Evolutionary conservation across 2,113 vertebrate species (phyloP).

Genomic region (Pelodiscus sinensis): DNA sequence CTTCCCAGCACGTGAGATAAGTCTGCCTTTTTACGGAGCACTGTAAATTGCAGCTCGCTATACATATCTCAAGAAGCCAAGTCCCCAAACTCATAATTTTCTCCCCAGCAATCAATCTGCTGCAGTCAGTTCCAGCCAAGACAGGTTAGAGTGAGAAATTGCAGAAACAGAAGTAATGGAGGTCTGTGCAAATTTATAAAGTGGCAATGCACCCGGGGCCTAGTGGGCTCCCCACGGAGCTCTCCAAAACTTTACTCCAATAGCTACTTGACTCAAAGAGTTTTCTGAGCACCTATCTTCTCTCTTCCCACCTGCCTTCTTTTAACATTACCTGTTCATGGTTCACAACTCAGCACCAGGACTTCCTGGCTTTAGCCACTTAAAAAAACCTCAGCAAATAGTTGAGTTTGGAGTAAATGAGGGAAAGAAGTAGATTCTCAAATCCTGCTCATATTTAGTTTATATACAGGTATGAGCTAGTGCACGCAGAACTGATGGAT

Average conservation of each 20-base stretch:
- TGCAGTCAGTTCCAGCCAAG: background rate
- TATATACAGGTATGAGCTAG: background rate
- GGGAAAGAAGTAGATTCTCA: background rate
- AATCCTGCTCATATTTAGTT: background rate
- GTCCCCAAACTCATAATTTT: background rate
- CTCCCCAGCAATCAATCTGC: background rate
- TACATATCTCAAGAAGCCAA: background rate
- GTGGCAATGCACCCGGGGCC: background rate
- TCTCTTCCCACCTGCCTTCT: background rate
- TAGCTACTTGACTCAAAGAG: background rate
- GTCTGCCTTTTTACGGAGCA: accelerated
- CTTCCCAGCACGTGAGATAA: background rate
- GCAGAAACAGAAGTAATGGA: background rate
- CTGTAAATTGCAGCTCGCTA: background rate
- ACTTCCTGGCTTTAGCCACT: background rate
- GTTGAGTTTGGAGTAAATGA: background rate
- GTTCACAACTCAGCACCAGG: background rate
- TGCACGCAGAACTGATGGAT: background rate
- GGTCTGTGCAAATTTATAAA: background rate
- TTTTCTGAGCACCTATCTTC: background rate
- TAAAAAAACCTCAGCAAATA: background rate
- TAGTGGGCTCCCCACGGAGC: background rate
- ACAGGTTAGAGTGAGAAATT: background rate
- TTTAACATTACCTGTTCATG: background rate
- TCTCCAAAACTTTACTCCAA: background rate